A percentile compares a stretch with the other conserved stretches of the same genome.
Conservation (phyloP, 64 coral and sea anemone species). For the Platygyra sinensis region DNA sequence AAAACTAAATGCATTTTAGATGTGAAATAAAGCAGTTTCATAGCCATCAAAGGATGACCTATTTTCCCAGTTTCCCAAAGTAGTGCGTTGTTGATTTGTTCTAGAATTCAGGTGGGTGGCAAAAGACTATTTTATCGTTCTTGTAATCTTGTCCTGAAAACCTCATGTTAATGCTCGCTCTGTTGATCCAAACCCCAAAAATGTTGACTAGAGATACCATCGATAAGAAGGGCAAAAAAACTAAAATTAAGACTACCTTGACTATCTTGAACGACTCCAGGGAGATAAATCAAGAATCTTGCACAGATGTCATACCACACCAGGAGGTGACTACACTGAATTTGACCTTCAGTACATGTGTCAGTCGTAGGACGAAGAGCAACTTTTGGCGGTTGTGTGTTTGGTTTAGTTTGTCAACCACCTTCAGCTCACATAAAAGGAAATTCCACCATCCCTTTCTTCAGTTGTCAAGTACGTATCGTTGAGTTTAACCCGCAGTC, state of each 20-base stretch:
- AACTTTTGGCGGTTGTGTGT: too few species aligned
- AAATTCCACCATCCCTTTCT: too few species aligned
- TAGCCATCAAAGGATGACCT: background rate
- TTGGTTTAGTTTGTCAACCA: too few species aligned
- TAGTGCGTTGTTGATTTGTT: background rate
- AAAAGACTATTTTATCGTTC: background rate
- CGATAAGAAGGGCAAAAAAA: background rate
- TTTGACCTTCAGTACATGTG: too few species aligned
- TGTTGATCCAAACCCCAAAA: background rate
- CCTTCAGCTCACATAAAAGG: too few species aligned
- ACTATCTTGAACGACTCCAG: background rate
- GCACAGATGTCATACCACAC: background rate
- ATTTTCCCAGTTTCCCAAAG: background rate
- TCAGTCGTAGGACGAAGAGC: too few species aligned
- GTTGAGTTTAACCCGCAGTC: too few species aligned
- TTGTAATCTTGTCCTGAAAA: background rate
- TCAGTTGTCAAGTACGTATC: too few species aligned
- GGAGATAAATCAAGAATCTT: background rate
- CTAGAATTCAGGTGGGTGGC: background rate
- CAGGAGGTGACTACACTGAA: background rate
- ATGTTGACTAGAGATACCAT: background rate
- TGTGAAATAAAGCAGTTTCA: background rate
- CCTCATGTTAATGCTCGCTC: background rate
- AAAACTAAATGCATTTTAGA: too few species aligned
- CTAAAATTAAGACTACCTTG: background rate